These are phyloP conservation scores for Nanorana parkeri DNA, from an alignment of 2,113 vertebrate genomes.

Conservation along the genomic window DNA sequence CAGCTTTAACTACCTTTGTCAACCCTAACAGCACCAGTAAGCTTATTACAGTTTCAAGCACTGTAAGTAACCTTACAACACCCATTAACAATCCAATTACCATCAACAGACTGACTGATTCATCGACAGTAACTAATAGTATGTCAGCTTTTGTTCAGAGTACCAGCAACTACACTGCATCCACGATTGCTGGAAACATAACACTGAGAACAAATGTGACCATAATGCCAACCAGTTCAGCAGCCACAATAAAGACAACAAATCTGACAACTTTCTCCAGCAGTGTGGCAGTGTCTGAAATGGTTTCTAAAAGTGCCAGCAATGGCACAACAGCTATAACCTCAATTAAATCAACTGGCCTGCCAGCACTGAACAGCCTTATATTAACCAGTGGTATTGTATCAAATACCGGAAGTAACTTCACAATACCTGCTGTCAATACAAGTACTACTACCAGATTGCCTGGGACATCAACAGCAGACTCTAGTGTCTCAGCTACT, in stretches of 20 bases:
- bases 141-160: not conserved
- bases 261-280: not conserved
- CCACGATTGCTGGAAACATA: not conserved
- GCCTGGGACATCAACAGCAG: not conserved
- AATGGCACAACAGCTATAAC: not conserved
- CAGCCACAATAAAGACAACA: not conserved
- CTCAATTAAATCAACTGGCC: not conserved
- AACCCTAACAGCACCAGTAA: not conserved
- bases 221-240: not conserved
- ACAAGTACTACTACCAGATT: not conserved
- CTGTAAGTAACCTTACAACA: not conserved
- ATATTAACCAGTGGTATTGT: not conserved
- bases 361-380: not conserved
- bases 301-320: not conserved
- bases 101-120: not conserved
- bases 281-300: not conserved
- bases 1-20: not conserved
- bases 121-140: not conserved
- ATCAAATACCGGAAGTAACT: not conserved
- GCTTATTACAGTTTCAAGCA: not conserved
- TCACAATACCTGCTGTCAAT: not conserved
- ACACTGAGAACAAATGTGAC: not conserved
- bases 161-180: not conserved
- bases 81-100: not conserved
- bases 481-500: not conserved